A percentile compares a stretch with the other conserved stretches of the same genome.
These are phyloP conservation scores for Ladona fulva DNA, from an alignment of 1,140 invertebrate species.

Conservation along the genomic window DNA sequence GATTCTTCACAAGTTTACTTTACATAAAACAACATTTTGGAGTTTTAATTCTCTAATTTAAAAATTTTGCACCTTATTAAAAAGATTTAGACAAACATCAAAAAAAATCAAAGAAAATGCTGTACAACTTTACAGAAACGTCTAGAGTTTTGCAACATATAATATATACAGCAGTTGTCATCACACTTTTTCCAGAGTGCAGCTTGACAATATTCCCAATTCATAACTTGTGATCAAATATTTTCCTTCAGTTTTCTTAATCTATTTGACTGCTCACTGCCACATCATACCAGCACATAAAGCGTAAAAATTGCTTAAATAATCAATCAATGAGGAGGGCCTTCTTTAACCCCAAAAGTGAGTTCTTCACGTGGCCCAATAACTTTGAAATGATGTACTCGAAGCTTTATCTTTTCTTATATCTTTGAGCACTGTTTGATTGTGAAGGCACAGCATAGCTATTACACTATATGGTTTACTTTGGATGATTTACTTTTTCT, in stretches of 20 bases:
- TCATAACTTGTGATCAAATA: background rate
- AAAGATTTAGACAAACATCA: background rate
- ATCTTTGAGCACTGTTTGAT: too few relatives aligned
- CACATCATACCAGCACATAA: background rate
- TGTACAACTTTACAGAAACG: conserved; percentile 6
- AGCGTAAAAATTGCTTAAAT: background rate
- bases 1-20: background rate
- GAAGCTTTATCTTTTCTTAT: too few relatives aligned
- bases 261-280: background rate
- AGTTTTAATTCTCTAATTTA: background rate
- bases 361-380: too few relatives aligned
- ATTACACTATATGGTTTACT: too few relatives aligned
- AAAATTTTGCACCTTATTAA: background rate
- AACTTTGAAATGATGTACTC: too few relatives aligned
- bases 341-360: too few relatives aligned
- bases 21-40: background rate
- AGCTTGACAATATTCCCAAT: background rate
- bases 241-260: background rate
- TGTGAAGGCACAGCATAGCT: too few relatives aligned
- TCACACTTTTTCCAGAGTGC: background rate
- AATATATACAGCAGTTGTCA: background rate
- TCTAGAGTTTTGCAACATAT: background rate
- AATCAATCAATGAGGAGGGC: too few relatives aligned
- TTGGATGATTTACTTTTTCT: too few relatives aligned
- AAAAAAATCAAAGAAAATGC: background rate